These are phyloP conservation scores for Jordanella pulchra DNA, from an alignment of 2,797 vertebrate genomes.

Conservation along the genomic window DNA sequence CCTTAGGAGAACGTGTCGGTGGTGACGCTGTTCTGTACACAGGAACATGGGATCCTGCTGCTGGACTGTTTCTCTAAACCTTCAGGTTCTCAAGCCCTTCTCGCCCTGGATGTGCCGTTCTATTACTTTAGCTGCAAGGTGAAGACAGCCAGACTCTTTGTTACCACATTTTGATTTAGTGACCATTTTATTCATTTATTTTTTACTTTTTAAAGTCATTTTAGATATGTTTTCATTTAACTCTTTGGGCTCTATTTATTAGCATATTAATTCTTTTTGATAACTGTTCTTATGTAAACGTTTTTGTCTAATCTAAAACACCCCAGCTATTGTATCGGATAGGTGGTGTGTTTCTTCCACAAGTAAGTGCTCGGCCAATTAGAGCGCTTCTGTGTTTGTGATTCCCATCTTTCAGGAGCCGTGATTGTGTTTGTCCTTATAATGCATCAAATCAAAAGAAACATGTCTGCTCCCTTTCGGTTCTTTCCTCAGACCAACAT, in stretches of 20 bases:
- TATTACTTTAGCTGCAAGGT: conserved; percentile 97
- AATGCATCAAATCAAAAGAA: conserved; percentile 14
- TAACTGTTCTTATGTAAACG: conserved; percentile 37
- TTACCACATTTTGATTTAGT: background rate
- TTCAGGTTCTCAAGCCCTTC: conserved; percentile 80
- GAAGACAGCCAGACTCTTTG: conserved; percentile 4
- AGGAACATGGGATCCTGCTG: conserved; percentile 91
- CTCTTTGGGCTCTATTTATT: background rate
- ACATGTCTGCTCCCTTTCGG: background rate
- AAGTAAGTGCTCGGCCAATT: conserved; percentile 80
- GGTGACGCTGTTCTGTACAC: conserved; percentile 90
- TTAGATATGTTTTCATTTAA: background rate
- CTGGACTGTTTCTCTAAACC: conserved; percentile 88
- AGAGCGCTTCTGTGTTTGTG: conserved; percentile 32
- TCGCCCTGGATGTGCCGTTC: conserved; percentile 90
- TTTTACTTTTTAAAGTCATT: background rate
- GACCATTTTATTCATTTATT: background rate
- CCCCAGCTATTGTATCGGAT: conserved; percentile 88
- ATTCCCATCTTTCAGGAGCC: conserved; percentile 21
- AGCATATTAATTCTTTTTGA: conserved; percentile 17
- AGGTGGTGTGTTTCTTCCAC: conserved; percentile 81
- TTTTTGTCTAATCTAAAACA: conserved; percentile 60
- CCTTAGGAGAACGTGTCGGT: conserved; percentile 82
- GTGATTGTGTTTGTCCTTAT: conserved; percentile 46
- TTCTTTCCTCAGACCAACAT: background rate